Conservation (phyloP, 2,113 vertebrate species). For the Poeciliopsis occidentalis region DNA sequence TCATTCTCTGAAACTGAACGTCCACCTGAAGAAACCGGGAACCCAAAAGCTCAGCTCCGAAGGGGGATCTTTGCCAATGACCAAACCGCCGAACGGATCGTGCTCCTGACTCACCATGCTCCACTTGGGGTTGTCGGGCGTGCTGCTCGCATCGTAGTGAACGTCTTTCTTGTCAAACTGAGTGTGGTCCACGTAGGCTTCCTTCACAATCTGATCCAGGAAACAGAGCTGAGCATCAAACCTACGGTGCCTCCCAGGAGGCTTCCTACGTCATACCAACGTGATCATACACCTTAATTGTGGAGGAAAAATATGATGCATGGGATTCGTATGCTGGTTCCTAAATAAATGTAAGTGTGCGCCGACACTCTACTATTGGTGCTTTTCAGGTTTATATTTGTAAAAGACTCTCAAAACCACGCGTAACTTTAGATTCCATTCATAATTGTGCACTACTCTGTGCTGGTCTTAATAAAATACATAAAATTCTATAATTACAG, state of each 20-base stretch:
- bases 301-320: not conserved
- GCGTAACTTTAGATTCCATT: too few relatives aligned
- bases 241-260: not conserved
- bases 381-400: too few relatives aligned
- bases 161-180: slow-evolving; percentile 92
- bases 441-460: too few relatives aligned
- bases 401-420: too few relatives aligned
- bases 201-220: slow-evolving; percentile 88
- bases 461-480: too few relatives aligned
- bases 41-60: not conserved
- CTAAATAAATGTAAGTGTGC: too few relatives aligned
- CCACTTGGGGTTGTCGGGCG: slow-evolving; percentile 92
- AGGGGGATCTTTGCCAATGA: too few relatives aligned
- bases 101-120: slow-evolving; percentile 83
- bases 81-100: too few relatives aligned
- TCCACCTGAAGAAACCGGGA: slow-evolving; percentile 83
- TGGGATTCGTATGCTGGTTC: too few relatives aligned
- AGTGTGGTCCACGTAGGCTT: slow-evolving; percentile 94
- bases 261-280: not conserved
- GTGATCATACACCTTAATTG: too few relatives aligned
- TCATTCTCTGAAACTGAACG: slow-evolving; percentile 90
- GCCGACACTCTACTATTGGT: too few relatives aligned
- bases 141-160: slow-evolving; percentile 90
- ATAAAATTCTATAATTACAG: not conserved
- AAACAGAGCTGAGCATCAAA: not conserved